Evolutionary conservation across 2,113 vertebrate genomes (phyloP), one percentile per base, ranked within the genome.

Genomic region (Eleginops maclovinus): DNA sequence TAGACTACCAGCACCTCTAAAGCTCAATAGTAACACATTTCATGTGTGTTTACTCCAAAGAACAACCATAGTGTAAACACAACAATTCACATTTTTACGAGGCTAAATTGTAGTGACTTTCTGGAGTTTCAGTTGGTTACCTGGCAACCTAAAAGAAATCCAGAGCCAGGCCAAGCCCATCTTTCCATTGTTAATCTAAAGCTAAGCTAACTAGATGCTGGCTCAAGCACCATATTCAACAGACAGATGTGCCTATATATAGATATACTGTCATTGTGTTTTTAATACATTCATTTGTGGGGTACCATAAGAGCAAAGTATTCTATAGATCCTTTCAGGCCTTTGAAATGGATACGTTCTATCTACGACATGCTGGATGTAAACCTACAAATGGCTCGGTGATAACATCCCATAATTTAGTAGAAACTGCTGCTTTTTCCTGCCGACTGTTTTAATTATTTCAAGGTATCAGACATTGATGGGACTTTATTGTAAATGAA

Each of bases 371-470:
- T 75, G 93, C 9, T 66, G 26, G 66, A 15, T 43, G 91, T 96
- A 94, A 91, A 66, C 93, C 95, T 76, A 91, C 95, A 75, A 93
- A 96, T 95, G 81, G 95, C 93, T 6, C 93, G 55, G 60, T 54
- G 68, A 79, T 82, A 72, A 66, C 67, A 75, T 67, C 69, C 73
- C 54, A 60, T 79, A 64, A 72, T 86, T 85, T 75, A 36, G 43
- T 36, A 59, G 31, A 79, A 77, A 71, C 44, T 62, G 66, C 54
- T 55, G 54, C 58, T 58, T 80, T 73, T 82, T 21, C 62, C 21
- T 69, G 59, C 41, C 63, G 69, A 14, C 31, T 26, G 17, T 84
- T 63, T 66, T 54, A 58, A 74, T 9, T 15, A 40, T 41, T 40
- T 70, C 55, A 26, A 59, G 72, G n/a, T 31, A 50, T 62, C 56